phyloP scores from a whole-genome alignment of 2,797 vertebrate genomes.

The Centropyge bicolor region DNA sequence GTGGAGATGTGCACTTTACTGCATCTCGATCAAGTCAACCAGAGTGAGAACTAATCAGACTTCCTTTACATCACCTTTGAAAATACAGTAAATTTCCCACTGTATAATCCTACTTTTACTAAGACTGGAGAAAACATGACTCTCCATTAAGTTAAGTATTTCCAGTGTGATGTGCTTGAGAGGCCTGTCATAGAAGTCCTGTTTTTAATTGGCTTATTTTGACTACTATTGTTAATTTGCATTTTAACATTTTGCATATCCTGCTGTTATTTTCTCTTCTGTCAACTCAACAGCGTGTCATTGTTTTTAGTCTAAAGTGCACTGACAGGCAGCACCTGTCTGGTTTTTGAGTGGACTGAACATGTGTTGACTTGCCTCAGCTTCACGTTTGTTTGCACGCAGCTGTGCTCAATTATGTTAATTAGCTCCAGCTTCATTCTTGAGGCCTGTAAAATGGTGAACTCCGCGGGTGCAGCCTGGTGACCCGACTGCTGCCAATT shows the following conservation, averaged over 20 bases:
- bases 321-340: background rate
- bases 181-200: background rate
- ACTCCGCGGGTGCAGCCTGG: background rate
- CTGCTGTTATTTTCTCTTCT: background rate
- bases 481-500: slow-evolving; percentile 39
- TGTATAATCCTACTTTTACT: background rate
- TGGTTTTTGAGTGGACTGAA: background rate
- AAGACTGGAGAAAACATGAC: background rate
- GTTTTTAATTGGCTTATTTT: background rate
- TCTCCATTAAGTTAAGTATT: background rate
- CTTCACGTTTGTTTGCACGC: background rate
- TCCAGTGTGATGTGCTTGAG: background rate
- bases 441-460: background rate
- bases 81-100: background rate
- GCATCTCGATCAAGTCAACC: background rate
- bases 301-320: background rate
- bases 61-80: background rate
- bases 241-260: background rate
- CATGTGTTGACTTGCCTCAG: background rate
- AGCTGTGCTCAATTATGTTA: slow-evolving; percentile 37
- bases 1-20: too few species aligned
- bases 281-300: background rate
- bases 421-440: slow-evolving; percentile 51
- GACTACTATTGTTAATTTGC: background rate
- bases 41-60: background rate